These are phyloP conservation scores for Thoracochromis brauschi DNA, from an alignment of 2,113 vertebrate species.

Conservation along the genomic window DNA sequence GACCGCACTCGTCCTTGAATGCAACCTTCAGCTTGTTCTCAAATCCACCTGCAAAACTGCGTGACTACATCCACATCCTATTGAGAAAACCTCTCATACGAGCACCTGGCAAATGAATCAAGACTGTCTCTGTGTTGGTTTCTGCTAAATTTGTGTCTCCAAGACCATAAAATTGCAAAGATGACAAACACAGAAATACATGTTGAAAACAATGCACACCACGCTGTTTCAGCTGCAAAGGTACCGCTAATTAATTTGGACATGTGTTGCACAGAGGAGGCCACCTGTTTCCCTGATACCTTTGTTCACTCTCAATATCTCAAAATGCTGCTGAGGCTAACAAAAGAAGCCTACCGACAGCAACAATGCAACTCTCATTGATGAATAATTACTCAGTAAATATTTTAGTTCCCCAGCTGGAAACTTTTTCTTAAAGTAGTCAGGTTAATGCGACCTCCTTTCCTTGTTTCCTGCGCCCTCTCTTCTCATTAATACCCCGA, in stretches of 20 bases:
- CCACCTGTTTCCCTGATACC: background rate
- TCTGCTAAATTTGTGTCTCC: background rate
- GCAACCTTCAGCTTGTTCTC: background rate
- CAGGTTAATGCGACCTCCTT: background rate
- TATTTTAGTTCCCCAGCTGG: background rate
- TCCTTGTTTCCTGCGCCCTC: background rate
- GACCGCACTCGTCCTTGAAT: background rate
- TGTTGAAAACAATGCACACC: background rate
- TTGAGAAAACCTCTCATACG: background rate
- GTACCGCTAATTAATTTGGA: background rate
- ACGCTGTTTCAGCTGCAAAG: background rate
- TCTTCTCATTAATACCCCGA: background rate
- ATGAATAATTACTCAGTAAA: background rate
- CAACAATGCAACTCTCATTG: background rate
- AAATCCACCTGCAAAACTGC: background rate
- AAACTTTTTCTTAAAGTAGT: background rate
- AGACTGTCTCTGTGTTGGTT: background rate
- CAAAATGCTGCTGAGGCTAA: background rate
- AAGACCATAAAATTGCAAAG: background rate
- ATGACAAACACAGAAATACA: background rate
- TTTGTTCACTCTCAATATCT: background rate
- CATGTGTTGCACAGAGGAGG: background rate
- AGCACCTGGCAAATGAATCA: background rate
- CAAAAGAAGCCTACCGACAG: background rate
- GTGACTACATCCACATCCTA: background rate